Conservation (phyloP, 2,888 invertebrate species). For the Euplexia lucipara region DNA sequence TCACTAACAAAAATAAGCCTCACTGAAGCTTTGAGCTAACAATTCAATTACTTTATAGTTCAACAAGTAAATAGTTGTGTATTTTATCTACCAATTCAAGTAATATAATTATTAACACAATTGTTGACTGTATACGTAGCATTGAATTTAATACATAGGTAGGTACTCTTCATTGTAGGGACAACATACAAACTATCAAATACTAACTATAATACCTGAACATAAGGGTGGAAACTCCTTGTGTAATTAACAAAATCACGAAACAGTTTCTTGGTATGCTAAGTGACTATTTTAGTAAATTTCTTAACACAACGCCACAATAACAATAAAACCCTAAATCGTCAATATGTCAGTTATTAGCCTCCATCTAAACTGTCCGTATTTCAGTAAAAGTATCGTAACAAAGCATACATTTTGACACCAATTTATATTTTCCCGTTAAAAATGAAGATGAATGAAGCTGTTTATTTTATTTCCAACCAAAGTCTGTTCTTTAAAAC, state of each 20-base stretch:
- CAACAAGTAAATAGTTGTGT: slow-evolving; percentile 22
- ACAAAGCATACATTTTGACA: slow-evolving; percentile 21
- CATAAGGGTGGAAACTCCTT: too few relatives aligned
- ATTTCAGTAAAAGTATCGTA: slow-evolving; percentile 13
- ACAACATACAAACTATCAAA: too few relatives aligned
- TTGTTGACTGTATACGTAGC: too few relatives aligned
- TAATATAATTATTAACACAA: too few relatives aligned
- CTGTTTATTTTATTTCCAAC: slow-evolving; percentile 46
- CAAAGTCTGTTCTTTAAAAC: slow-evolving; percentile 59
- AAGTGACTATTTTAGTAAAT: neutral
- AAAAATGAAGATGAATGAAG: slow-evolving; percentile 40
- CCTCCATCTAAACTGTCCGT: slow-evolving; percentile 12
- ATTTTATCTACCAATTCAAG: neutral
- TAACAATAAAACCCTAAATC: neutral
- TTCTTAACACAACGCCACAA: neutral
- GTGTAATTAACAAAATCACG: neutral
- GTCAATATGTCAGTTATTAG: slow-evolving; percentile 19
- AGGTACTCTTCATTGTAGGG: too few relatives aligned
- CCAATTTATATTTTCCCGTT: slow-evolving; percentile 2
- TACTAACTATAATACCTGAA: too few relatives aligned
- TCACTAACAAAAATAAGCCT: too few relatives aligned
- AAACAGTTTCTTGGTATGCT: neutral
- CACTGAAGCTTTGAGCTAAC: slow-evolving; percentile 20
- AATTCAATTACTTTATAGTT: slow-evolving; percentile 29
- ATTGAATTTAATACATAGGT: too few relatives aligned